Conservation (phyloP, 1,140 invertebrate genomes). For the Zophobas atratus region DNA sequence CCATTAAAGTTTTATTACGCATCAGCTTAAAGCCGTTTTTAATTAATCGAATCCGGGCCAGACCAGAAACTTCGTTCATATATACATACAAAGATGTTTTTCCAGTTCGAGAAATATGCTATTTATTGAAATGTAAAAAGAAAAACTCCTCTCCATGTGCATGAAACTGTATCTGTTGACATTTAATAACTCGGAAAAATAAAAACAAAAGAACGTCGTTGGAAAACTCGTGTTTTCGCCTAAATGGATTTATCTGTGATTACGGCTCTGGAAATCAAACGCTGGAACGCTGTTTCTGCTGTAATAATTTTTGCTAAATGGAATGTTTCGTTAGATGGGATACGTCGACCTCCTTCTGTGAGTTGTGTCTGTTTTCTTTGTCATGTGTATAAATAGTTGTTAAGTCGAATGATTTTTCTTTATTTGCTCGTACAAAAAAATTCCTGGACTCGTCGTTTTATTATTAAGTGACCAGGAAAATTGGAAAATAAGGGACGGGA, state of each 20-base stretch:
- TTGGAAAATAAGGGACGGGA: too few relatives aligned
- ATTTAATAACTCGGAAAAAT: conserved; percentile 27
- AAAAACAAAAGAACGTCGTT: background rate
- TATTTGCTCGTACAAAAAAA: too few relatives aligned
- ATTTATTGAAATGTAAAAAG: conserved; percentile 9
- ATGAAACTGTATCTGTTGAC: conserved; percentile 27
- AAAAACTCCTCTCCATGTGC: background rate
- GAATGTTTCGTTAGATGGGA: too few relatives aligned
- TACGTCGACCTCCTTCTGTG: too few relatives aligned
- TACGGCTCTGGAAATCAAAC: conserved; percentile 11
- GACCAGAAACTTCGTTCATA: too few relatives aligned
- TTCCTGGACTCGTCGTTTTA: too few relatives aligned
- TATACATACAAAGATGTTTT: background rate
- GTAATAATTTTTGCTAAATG: conserved; percentile 7
- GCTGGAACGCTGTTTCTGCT: background rate
- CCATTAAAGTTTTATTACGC: conserved; percentile 36
- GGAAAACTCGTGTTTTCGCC: conserved; percentile 15
- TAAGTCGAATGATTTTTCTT: too few relatives aligned
- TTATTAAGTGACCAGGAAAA: too few relatives aligned
- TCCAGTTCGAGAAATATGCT: conserved; percentile 5
- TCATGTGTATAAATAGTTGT: too few relatives aligned
- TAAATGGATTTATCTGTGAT: conserved; percentile 24
- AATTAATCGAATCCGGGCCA: conserved; percentile 3
- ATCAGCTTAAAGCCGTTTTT: conserved; percentile 1
- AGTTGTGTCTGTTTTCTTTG: too few relatives aligned